Conservation (phyloP, 2,797 vertebrate genomes). For the Chelmon rostratus region DNA sequence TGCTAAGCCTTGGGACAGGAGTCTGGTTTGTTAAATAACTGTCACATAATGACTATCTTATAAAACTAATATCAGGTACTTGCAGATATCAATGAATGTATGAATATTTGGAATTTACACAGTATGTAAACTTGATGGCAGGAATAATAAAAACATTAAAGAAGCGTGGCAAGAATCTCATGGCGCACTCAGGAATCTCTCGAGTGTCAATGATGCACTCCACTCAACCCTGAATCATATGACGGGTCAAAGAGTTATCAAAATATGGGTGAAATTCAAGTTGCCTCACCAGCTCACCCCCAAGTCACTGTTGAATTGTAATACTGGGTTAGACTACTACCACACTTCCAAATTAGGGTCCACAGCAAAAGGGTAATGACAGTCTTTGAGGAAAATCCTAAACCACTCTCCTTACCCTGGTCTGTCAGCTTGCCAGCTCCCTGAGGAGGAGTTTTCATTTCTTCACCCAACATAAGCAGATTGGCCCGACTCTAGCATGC, state of each 20-base stretch:
- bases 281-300: slow-evolving; percentile 65
- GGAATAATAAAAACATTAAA: slow-evolving; percentile 31
- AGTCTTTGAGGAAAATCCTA: slow-evolving; percentile 78
- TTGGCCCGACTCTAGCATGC: slow-evolving; percentile 55
- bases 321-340: slow-evolving; percentile 81
- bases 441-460: slow-evolving; percentile 67
- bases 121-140: not conserved
- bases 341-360: slow-evolving; percentile 82
- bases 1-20: slow-evolving; percentile 26
- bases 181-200: slow-evolving; percentile 40
- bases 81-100: not conserved
- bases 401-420: slow-evolving; percentile 75
- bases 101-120: slow-evolving; percentile 15
- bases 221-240: slow-evolving; percentile 57
- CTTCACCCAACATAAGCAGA: slow-evolving; percentile 75
- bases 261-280: slow-evolving; percentile 79
- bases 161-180: slow-evolving; percentile 27
- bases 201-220: slow-evolving; percentile 45
- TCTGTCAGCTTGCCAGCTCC: slow-evolving; percentile 74
- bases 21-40: slow-evolving; percentile 7
- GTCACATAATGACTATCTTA: not conserved
- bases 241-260: slow-evolving; percentile 79
- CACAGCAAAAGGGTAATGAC: slow-evolving; percentile 80
- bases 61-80: not conserved
- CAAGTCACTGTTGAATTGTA: slow-evolving; percentile 76